phyloP scores from a whole-genome alignment of 1,140 invertebrate genomes.

The Apis cerana region DNA sequence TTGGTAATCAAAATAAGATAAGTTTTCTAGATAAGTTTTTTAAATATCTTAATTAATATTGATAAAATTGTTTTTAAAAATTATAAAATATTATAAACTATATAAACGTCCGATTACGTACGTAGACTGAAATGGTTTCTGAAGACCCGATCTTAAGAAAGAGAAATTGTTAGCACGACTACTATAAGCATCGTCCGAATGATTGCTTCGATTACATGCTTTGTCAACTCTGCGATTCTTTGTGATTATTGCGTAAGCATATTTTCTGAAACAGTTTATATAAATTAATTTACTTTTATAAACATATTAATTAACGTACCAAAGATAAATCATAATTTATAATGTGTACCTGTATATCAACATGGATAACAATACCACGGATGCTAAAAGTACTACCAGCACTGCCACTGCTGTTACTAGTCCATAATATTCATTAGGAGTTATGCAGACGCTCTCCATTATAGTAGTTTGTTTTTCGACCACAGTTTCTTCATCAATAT shows the following conservation, averaged over 20 bases:
- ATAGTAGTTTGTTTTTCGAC: conserved; percentile 83
- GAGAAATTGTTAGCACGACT: conserved; percentile 76
- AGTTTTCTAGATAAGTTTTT: background rate
- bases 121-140: conserved; percentile 75
- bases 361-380: conserved; percentile 84
- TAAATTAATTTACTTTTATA: background rate
- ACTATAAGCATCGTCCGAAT: conserved; percentile 70
- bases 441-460: conserved; percentile 87
- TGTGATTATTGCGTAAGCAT: conserved; percentile 74
- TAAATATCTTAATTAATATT: background rate
- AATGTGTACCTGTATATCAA: conserved; percentile 85
- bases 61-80: too few species aligned
- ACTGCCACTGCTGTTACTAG: conserved; percentile 87
- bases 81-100: background rate
- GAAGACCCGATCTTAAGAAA: conserved; percentile 74
- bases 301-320: background rate
- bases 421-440: conserved; percentile 88
- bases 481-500: conserved; percentile 85
- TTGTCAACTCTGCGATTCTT: conserved; percentile 76
- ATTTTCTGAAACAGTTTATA: conserved; percentile 70
- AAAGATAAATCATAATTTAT: background rate
- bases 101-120: conserved; percentile 52
- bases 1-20: background rate
- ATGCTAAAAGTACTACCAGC: conserved; percentile 86
- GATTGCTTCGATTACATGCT: conserved; percentile 65